Evolutionary conservation across 2,113 vertebrate species (phyloP).

Genomic region (Corydoras sp.): DNA sequence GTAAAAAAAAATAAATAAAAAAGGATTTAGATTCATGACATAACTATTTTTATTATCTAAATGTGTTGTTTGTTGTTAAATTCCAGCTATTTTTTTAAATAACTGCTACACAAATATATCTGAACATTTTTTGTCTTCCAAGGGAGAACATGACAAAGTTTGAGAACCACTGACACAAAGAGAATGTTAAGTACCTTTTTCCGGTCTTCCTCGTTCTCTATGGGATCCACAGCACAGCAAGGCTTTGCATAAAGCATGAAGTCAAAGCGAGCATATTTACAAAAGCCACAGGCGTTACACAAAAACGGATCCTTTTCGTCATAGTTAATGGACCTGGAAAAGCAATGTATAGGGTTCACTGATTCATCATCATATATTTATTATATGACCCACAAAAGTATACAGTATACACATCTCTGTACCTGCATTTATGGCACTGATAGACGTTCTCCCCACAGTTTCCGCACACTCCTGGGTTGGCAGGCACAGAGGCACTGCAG

Average conservation of each 20-base stretch:
- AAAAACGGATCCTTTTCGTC: conserved; percentile 98
- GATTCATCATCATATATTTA: background rate
- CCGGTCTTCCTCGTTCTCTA: conserved; percentile 95
- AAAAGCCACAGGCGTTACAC: conserved; percentile 97
- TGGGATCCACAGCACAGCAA: conserved; percentile 96
- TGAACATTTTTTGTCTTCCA: too few relatives aligned
- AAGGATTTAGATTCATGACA: background rate
- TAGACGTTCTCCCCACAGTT: conserved; percentile 98
- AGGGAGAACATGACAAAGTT: too few relatives aligned
- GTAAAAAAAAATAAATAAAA: background rate
- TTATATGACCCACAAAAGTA: background rate
- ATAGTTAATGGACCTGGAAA: conserved; percentile 89
- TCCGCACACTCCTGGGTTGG: conserved; percentile 94
- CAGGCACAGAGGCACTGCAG: conserved; percentile 92
- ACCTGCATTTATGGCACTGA: conserved; percentile 98
- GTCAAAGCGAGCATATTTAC: conserved; percentile 97
- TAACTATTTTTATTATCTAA: too few relatives aligned
- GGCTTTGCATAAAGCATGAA: conserved; percentile 97
- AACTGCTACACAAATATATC: too few relatives aligned
- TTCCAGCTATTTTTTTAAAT: too few relatives aligned
- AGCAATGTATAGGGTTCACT: background rate
- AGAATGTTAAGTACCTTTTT: conserved; percentile 80
- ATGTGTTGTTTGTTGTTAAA: too few relatives aligned
- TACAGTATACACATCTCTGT: background rate
- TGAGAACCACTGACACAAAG: too few relatives aligned